Evolutionary conservation across 2,113 vertebrate genomes (phyloP).

Genomic region (Rhinogobius similis): DNA sequence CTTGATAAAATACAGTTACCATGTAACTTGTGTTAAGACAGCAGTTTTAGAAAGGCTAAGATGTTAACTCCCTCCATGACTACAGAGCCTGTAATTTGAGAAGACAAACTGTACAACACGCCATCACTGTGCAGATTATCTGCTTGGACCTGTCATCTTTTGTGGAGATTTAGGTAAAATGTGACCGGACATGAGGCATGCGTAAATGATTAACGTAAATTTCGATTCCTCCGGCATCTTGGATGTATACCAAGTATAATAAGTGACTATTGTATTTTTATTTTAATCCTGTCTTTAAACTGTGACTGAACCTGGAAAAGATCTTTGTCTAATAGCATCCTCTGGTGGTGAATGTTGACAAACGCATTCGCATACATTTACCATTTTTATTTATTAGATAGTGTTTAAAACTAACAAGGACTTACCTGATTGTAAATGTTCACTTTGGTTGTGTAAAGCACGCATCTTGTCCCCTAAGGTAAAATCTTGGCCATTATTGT

Average conservation of each 20-base stretch:
- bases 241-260: neutral
- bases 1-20: slow-evolving; percentile 13
- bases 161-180: slow-evolving; percentile 2
- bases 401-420: neutral
- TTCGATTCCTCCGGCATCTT: neutral
- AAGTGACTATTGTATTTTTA: neutral
- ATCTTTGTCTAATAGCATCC: neutral
- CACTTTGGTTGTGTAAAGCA: neutral
- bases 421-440: slow-evolving; percentile 26
- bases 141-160: slow-evolving; percentile 30
- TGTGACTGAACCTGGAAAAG: neutral
- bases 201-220: slow-evolving; percentile 5
- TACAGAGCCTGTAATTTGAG: slow-evolving; percentile 48
- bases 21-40: slow-evolving; percentile 18
- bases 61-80: slow-evolving; percentile 15
- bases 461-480: neutral
- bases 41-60: slow-evolving; percentile 51
- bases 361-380: neutral
- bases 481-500: neutral
- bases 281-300: neutral
- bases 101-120: slow-evolving; percentile 17
- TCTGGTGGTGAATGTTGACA: slow-evolving; percentile 25
- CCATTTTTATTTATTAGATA: neutral
- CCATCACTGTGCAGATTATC: slow-evolving; percentile 21
- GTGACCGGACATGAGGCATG: slow-evolving; percentile 5